A percentile compares a stretch with the other conserved stretches of the same genome.
These are phyloP conservation scores for Pantala flavescens DNA, from an alignment of 1,140 invertebrate genomes.

Conservation along the genomic window DNA sequence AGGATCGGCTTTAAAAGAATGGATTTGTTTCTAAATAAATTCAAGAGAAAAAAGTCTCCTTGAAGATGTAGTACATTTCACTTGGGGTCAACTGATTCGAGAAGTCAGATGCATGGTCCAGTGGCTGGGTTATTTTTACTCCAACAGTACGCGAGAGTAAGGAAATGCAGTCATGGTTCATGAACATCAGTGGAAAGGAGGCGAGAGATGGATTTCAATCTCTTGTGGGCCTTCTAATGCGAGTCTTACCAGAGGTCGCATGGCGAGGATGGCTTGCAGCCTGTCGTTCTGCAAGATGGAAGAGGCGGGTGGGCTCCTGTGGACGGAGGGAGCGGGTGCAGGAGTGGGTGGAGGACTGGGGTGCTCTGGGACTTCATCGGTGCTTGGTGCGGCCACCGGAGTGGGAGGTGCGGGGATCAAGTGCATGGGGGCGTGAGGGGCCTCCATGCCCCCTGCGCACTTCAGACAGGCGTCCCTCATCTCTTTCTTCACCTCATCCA, in stretches of 20 bases:
- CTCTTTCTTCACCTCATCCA: conserved; percentile 52
- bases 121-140: no score
- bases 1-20: no score
- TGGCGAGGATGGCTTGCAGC: background rate
- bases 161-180: no score
- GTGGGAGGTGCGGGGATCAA: conserved; percentile 15
- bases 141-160: no score
- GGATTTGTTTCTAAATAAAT: no score
- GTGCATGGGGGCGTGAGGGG: conserved; percentile 27
- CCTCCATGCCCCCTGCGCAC: conserved; percentile 33
- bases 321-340: conserved; percentile 31
- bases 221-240: no score
- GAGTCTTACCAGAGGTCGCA: background rate
- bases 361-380: conserved; percentile 8
- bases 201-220: no score
- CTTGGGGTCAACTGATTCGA: no score
- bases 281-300: background rate
- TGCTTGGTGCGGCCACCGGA: background rate
- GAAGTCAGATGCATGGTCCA: no score
- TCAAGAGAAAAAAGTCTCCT: no score
- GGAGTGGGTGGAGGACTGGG: conserved; percentile 33
- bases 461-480: conserved; percentile 50
- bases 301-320: conserved; percentile 28
- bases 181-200: no score
- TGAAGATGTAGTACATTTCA: no score